Evolutionary conservation across 2,113 vertebrate genomes (phyloP).

Genomic region (Poecile atricapillus): DNA sequence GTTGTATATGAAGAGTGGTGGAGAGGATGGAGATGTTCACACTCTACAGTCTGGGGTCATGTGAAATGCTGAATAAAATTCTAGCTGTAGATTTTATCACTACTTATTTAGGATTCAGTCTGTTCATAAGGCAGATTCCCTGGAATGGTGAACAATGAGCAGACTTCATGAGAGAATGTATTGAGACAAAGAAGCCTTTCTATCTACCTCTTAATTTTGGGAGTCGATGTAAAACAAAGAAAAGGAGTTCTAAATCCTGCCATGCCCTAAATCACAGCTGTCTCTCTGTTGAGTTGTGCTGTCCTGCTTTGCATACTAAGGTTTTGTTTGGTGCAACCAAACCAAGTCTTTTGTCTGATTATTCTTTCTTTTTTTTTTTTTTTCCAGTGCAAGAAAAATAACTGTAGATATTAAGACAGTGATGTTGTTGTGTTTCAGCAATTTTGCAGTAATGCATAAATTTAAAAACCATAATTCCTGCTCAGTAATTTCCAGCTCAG

Average conservation of each 20-base stretch:
- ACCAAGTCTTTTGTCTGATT: background rate
- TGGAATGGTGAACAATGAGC: background rate
- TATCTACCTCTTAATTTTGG: background rate
- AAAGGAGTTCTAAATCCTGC: background rate
- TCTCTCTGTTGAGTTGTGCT: background rate
- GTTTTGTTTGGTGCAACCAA: background rate
- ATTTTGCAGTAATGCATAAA: background rate
- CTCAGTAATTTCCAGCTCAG: slow-evolving; percentile 7
- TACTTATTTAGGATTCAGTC: background rate
- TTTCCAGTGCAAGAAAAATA: background rate
- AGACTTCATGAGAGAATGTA: background rate
- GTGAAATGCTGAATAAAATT: background rate
- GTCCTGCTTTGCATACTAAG: background rate
- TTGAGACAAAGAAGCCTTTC: background rate
- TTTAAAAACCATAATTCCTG: background rate
- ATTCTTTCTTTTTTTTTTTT: background rate
- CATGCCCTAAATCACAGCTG: background rate
- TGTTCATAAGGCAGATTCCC: background rate
- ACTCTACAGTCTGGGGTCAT: background rate
- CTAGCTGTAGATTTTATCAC: background rate
- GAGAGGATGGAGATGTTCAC: background rate
- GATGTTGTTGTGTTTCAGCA: background rate
- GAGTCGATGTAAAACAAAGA: background rate
- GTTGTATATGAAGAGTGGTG: background rate
- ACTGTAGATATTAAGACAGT: background rate